These are phyloP conservation scores for Trachelus tabidus DNA, from an alignment of 2,888 invertebrate species.

Conservation along the genomic window DNA sequence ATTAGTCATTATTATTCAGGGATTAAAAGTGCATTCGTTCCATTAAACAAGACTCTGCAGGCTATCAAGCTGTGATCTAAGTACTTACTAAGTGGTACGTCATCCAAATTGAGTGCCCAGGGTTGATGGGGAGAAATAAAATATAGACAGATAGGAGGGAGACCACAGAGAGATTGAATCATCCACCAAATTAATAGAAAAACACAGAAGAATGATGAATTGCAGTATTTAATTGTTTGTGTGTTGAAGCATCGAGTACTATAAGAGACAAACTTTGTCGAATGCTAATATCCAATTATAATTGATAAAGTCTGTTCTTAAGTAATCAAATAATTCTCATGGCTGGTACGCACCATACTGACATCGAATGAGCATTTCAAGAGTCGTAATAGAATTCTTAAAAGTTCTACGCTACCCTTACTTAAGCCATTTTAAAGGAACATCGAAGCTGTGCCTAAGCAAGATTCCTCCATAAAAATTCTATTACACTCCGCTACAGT, in stretches of 20 bases:
- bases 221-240: not conserved
- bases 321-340: not conserved
- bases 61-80: slow-evolving; percentile 38
- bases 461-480: not conserved
- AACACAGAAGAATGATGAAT: slow-evolving; percentile 13
- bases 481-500: not conserved
- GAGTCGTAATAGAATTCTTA: not conserved
- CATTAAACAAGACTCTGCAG: slow-evolving; percentile 22
- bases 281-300: slow-evolving; percentile 5
- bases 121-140: slow-evolving; percentile 46
- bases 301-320: not conserved
- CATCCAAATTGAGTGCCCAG: slow-evolving; percentile 54
- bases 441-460: not conserved
- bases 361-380: not conserved
- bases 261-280: not conserved
- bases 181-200: slow-evolving; percentile 63
- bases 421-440: not conserved
- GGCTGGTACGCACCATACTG: not conserved
- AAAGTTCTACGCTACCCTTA: not conserved
- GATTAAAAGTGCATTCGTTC: not conserved
- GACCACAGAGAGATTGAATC: slow-evolving; percentile 59
- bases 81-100: slow-evolving; percentile 60
- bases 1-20: not conserved
- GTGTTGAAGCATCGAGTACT: not conserved
- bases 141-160: slow-evolving; percentile 25